Evolutionary conservation across 2,113 vertebrate genomes (phyloP).

Genomic region (Bos indicus): DNA sequence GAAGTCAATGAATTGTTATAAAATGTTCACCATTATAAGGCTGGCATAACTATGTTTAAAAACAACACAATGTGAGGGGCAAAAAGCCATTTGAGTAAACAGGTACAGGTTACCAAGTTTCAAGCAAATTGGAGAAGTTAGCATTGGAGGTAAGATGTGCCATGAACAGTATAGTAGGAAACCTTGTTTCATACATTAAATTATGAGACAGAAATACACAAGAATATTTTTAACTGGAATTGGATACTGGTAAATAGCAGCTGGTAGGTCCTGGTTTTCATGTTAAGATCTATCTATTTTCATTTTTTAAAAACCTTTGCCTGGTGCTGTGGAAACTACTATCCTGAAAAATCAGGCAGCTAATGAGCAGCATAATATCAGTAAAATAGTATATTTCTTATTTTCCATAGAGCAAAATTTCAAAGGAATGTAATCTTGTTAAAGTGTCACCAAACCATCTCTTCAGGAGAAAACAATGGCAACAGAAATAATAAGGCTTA

Average conservation of each 20-base stretch:
- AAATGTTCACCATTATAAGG: not conserved
- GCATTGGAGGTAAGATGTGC: not conserved
- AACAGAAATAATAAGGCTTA: slow-evolving; percentile 57
- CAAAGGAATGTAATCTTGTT: slow-evolving; percentile 37
- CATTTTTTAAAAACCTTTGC: not conserved
- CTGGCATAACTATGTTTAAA: not conserved
- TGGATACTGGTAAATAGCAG: not conserved
- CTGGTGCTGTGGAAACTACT: not conserved
- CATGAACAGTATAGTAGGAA: not conserved
- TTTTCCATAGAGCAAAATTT: not conserved
- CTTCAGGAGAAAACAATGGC: slow-evolving; percentile 40
- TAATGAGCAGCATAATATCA: slow-evolving; percentile 6
- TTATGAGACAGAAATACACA: not conserved
- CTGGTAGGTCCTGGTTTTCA: not conserved
- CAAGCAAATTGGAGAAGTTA: not conserved
- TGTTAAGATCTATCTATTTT: not conserved
- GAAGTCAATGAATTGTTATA: not conserved
- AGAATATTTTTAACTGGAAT: not conserved
- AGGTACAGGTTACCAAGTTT: not conserved
- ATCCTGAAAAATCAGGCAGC: not conserved
- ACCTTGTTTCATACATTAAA: not conserved
- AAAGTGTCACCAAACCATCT: slow-evolving; percentile 43
- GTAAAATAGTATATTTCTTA: not conserved
- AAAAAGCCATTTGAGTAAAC: not conserved
- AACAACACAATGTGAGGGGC: not conserved